These are phyloP conservation scores for Cirrhinus mrigala DNA, from an alignment of 2,797 vertebrate species.

Conservation along the genomic window DNA sequence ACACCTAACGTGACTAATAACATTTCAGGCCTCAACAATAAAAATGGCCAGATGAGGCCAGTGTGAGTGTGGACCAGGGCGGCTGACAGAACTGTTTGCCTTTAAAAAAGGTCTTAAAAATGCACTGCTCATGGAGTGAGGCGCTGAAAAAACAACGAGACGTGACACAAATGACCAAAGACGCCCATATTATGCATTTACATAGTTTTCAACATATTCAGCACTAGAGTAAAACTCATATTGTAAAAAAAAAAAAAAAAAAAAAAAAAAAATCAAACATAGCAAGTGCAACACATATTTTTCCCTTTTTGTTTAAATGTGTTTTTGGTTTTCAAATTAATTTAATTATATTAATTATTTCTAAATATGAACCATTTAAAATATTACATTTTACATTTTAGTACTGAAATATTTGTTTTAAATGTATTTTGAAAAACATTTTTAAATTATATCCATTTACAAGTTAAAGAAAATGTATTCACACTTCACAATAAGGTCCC, in stretches of 20 bases:
- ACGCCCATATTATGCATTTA: too few relatives aligned
- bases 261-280: too few relatives aligned
- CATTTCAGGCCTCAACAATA: constrained; percentile 6
- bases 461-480: too few relatives aligned
- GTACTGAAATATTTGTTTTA: neutral
- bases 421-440: too few relatives aligned
- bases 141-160: neutral
- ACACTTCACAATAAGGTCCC: too few relatives aligned
- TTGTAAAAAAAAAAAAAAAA: too few relatives aligned
- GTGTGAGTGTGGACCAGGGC: neutral
- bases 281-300: neutral
- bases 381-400: neutral
- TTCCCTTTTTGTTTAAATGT: neutral
- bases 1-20: constrained; percentile 19
- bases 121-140: neutral
- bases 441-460: too few relatives aligned
- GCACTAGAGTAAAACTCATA: neutral
- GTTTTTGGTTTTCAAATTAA: neutral
- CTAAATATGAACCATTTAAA: neutral
- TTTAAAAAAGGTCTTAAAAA: neutral
- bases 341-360: neutral
- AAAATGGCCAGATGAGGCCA: neutral
- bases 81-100: neutral
- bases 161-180: neutral
- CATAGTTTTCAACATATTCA: neutral